Base-by-base conservation (phyloP, 2,797 vertebrate genomes). In the Artibeus lituratus region DNA sequence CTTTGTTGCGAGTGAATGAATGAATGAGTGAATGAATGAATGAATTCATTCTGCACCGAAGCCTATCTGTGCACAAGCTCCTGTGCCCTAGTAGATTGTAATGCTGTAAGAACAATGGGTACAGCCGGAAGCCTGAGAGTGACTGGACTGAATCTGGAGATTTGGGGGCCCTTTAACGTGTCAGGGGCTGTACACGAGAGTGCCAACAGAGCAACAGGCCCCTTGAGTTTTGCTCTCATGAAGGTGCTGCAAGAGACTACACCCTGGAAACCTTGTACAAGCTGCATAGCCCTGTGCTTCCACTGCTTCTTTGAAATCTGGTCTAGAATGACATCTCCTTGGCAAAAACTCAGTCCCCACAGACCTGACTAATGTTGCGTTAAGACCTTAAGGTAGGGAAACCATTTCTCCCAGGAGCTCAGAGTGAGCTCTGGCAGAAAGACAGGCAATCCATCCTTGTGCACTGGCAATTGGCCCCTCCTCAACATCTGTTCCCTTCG, bases 301-400 rank as follows among this genome's bases (percentile, higher is more conserved):
- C 37, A 37, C 47, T 26, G 72, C 76, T 53, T 90, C 37, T 65
- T 83, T 85, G 91, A 95, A 96, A 96, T 87, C 59, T 93, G 47
- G 29, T 85, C 90, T 74, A 77, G 24, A 65, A 67, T 87, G 93
- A 93, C 11, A 3, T 89, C 88, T 94, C 83, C 77, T 97, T 97
- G 93, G 90, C 97, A 94, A 62, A 94, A 86, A 10, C 85, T 93
- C 91, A 59, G n/a, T 91, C 76, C 77, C 76, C 67, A 78, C 49
- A 76, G 62, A 78, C 93, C 94, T 95, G 97, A 96, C 94, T 96
- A 93, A 96, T 95, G 87, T 94, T 97, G 89, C 44, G 14, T 96
- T 96, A 96, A 97, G 93, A 90, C 93, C 94, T 96, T 35, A 88
- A 96, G 91, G 94, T 55, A 90, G 89, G 2, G 0, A 87, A 96